These are phyloP conservation scores for Sericinus montela DNA, from an alignment of 2,888 invertebrate genomes.

Conservation along the genomic window DNA sequence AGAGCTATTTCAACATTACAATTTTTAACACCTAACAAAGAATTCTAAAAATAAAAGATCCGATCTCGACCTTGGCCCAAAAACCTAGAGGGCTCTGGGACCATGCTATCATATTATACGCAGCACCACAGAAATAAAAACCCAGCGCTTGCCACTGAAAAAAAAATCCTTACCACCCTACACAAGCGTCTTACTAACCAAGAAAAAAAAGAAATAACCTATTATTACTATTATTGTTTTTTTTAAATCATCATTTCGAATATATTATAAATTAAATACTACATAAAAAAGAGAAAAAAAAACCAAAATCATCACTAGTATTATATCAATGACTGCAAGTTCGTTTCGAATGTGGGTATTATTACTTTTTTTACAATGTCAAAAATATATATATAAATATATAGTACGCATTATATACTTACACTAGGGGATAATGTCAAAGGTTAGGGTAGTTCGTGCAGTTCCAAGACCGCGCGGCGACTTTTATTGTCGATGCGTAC, in stretches of 20 bases:
- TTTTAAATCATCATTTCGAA: background rate
- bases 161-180: slow-evolving; percentile 14
- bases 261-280: slow-evolving; percentile 22
- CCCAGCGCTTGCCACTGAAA: slow-evolving; percentile 22
- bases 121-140: slow-evolving; percentile 12
- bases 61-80: background rate
- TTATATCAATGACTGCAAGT: background rate
- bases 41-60: slow-evolving; percentile 8
- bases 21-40: background rate
- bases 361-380: slow-evolving; percentile 38
- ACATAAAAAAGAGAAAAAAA: slow-evolving; percentile 23
- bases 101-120: slow-evolving; percentile 1
- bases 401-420: slow-evolving; percentile 30
- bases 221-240: background rate
- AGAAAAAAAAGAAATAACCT: background rate
- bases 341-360: slow-evolving; percentile 18
- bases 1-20: background rate
- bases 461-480: slow-evolving; percentile 30
- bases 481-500: slow-evolving; percentile 68
- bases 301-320: slow-evolving; percentile 24
- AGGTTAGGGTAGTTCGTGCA: background rate
- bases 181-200: slow-evolving; percentile 3
- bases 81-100: background rate
- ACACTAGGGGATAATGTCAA: slow-evolving; percentile 34
- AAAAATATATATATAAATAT: slow-evolving; percentile 35